Conservation (phyloP, 2,888 invertebrate genomes). For the Chelonus formosanus region DNA sequence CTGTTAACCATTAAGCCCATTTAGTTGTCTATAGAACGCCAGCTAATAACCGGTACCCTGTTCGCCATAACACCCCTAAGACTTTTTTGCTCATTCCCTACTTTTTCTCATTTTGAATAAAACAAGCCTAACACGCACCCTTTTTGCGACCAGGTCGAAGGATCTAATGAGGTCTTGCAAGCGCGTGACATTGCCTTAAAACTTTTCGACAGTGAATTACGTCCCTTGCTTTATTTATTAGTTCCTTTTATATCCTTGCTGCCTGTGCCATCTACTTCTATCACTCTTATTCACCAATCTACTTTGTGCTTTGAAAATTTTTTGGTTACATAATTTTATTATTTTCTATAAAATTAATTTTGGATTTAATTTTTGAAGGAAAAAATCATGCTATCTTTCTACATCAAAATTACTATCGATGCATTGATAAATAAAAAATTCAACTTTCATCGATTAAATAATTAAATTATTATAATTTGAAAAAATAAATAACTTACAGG, state of each 20-base stretch:
- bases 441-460: too few relatives aligned
- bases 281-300: neutral
- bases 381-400: too few relatives aligned
- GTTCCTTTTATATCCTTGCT: constrained; percentile 7
- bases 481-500: too few relatives aligned
- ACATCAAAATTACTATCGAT: too few relatives aligned
- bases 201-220: constrained; percentile 34
- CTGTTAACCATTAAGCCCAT: constrained; percentile 13
- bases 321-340: too few relatives aligned
- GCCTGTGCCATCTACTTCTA: neutral
- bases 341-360: too few relatives aligned
- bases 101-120: constrained; percentile 4
- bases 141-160: constrained; percentile 20
- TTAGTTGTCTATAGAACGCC: constrained; percentile 21
- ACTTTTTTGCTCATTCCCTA: constrained; percentile 19
- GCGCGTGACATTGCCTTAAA: constrained; percentile 26
- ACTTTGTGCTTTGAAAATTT: too few relatives aligned
- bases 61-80: constrained; percentile 12
- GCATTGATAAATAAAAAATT: too few relatives aligned
- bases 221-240: constrained; percentile 23
- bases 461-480: too few relatives aligned
- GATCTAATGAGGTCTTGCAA: constrained; percentile 35
- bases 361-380: too few relatives aligned
- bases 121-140: constrained; percentile 25
- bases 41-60: constrained; percentile 11